These are phyloP conservation scores for Gymnobelideus leadbeateri DNA, from an alignment of 2,113 vertebrate genomes.

Conservation along the genomic window DNA sequence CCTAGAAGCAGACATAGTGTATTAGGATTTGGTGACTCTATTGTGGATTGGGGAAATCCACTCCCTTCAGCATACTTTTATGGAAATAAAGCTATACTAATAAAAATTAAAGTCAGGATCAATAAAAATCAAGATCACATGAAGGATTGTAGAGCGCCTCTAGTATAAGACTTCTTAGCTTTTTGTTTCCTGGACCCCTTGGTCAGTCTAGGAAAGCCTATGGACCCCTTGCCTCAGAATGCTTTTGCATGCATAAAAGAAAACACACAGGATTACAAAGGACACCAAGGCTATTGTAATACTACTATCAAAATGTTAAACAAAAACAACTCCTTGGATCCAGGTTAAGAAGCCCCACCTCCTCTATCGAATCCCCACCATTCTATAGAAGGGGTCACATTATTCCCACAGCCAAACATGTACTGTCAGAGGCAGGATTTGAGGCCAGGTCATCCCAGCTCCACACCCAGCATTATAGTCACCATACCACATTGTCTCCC, in stretches of 20 bases:
- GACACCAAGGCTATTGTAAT: not conserved
- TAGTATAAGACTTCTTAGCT: not conserved
- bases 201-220: not conserved
- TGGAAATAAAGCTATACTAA: not conserved
- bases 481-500: not conserved
- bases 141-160: not conserved
- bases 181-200: not conserved
- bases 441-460: not conserved
- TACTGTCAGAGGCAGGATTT: not conserved
- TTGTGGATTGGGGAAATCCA: not conserved
- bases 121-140: not conserved
- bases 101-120: not conserved
- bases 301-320: not conserved
- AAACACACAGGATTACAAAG: not conserved
- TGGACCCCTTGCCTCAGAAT: not conserved
- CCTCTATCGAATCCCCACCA: not conserved
- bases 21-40: not conserved
- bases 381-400: not conserved
- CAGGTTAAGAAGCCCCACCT: not conserved
- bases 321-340: not conserved
- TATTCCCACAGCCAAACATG: not conserved
- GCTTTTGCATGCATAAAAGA: not conserved
- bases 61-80: not conserved
- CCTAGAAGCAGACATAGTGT: not conserved
- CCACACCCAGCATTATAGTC: not conserved